Evolutionary conservation across 1,140 invertebrate genomes (phyloP).

Genomic region (Drosophila leontia): DNA sequence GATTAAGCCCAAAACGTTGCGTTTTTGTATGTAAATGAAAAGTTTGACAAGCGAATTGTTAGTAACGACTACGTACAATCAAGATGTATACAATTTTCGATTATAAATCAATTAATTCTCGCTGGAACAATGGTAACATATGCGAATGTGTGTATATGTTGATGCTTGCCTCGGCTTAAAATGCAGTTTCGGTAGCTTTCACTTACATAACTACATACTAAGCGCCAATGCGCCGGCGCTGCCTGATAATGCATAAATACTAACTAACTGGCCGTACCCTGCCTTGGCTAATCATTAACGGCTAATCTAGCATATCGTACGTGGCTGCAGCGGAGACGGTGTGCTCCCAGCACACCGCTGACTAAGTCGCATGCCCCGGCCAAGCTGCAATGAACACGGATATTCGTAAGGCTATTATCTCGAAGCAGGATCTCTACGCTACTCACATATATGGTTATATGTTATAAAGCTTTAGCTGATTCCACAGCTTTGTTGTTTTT

Average conservation of each 20-base stretch:
- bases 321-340: slow-evolving; percentile 54
- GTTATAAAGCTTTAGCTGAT: slow-evolving; percentile 74
- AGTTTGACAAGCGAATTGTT: slow-evolving; percentile 39
- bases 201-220: slow-evolving; percentile 61
- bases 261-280: slow-evolving; percentile 64
- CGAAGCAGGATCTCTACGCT: neutral
- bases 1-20: slow-evolving; percentile 32
- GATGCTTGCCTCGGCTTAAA: slow-evolving; percentile 59
- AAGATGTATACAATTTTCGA: slow-evolving; percentile 33
- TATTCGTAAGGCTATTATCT: slow-evolving; percentile 4
- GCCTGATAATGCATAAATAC: slow-evolving; percentile 63
- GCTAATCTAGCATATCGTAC: slow-evolving; percentile 48
- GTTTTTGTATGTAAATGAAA: slow-evolving; percentile 26
- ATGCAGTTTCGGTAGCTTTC: slow-evolving; percentile 76
- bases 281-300: slow-evolving; percentile 69
- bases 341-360: slow-evolving; percentile 48
- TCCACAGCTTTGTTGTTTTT: slow-evolving; percentile 46
- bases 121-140: slow-evolving; percentile 64
- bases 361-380: slow-evolving; percentile 67
- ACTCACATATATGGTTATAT: slow-evolving; percentile 47
- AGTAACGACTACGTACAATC: slow-evolving; percentile 30
- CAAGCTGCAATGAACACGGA: slow-evolving; percentile 26
- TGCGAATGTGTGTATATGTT: slow-evolving; percentile 46
- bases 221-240: slow-evolving; percentile 33
- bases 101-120: slow-evolving; percentile 61